phyloP scores from a whole-genome alignment of 2,113 vertebrate genomes.

The Psettodes erumei region DNA sequence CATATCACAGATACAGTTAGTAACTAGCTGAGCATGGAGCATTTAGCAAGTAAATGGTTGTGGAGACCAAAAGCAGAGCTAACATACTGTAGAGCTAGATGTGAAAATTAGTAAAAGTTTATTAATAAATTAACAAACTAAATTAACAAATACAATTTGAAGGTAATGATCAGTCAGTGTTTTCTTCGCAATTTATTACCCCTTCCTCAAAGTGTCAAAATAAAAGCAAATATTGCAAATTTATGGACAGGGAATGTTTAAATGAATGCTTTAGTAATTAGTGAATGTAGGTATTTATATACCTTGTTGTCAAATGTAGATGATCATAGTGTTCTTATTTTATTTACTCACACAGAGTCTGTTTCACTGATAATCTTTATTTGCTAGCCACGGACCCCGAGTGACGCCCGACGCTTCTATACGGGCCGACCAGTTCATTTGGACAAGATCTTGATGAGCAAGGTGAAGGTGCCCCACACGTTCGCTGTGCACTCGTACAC shows the following conservation, averaged over 20 bases:
- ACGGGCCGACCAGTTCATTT: constrained; percentile 89
- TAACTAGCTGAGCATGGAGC: not conserved
- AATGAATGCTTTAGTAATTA: not conserved
- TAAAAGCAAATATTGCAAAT: not conserved
- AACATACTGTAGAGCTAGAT: no score
- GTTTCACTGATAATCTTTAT: not conserved
- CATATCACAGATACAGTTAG: not conserved
- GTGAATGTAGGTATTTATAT: not conserved
- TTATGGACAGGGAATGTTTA: not conserved
- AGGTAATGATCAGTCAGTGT: not conserved
- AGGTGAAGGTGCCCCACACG: constrained; percentile 93
- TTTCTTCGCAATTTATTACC: not conserved
- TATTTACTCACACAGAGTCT: not conserved
- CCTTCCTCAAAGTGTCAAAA: not conserved
- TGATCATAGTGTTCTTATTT: no score
- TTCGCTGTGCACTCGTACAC: constrained; percentile 93
- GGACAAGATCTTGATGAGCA: constrained; percentile 91
- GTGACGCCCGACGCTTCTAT: constrained; percentile 88
- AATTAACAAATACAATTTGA: no score
- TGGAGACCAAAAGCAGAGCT: constrained; percentile 18
- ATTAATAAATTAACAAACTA: no score
- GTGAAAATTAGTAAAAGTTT: not conserved
- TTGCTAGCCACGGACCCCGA: constrained; percentile 78
- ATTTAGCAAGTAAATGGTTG: not conserved
- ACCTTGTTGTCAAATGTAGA: not conserved